Percentiles rank a stretch among this genome's conserved stretches.
These are phyloP conservation scores for Amyelois transitella DNA, from an alignment of 1,140 invertebrate species.

Conservation along the genomic window DNA sequence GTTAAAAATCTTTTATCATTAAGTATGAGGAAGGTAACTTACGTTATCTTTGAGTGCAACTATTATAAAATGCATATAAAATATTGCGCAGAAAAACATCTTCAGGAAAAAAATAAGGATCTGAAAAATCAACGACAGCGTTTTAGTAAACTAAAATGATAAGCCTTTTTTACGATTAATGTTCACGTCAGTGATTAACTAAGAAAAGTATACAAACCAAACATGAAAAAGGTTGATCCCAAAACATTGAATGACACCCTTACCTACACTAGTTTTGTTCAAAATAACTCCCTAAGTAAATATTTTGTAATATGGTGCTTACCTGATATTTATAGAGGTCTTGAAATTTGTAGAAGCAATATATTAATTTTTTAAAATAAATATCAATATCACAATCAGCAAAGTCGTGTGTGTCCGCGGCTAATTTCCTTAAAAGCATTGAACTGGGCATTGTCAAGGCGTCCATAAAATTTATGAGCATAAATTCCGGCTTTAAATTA, in stretches of 20 bases:
- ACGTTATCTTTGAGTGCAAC: constrained; percentile 32
- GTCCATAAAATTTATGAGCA: not conserved
- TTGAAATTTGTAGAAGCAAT: constrained; percentile 26
- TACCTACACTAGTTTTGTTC: no score
- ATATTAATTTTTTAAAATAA: constrained; percentile 33
- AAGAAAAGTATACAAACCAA: no score
- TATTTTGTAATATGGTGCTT: no score
- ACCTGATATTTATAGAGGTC: constrained; percentile 28
- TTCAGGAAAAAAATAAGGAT: constrained; percentile 30
- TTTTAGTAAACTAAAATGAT: no score
- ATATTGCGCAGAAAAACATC: constrained; percentile 18
- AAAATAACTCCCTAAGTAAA: no score
- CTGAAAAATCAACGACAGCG: constrained; percentile 26
- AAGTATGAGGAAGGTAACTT: no score
- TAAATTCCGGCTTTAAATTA: constrained; percentile 11
- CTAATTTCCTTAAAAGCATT: not conserved
- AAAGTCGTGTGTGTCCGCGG: constrained; percentile 23
- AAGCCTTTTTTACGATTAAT: not conserved
- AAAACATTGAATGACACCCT: no score
- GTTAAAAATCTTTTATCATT: no score
- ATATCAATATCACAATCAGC: constrained; percentile 22
- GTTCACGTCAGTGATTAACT: no score
- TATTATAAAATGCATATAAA: constrained; percentile 28
- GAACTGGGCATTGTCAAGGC: not conserved
- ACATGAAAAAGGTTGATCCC: no score